Evolutionary conservation across 2,797 vertebrate genomes (phyloP).

Genomic region (Pangasius mekongensis): DNA sequence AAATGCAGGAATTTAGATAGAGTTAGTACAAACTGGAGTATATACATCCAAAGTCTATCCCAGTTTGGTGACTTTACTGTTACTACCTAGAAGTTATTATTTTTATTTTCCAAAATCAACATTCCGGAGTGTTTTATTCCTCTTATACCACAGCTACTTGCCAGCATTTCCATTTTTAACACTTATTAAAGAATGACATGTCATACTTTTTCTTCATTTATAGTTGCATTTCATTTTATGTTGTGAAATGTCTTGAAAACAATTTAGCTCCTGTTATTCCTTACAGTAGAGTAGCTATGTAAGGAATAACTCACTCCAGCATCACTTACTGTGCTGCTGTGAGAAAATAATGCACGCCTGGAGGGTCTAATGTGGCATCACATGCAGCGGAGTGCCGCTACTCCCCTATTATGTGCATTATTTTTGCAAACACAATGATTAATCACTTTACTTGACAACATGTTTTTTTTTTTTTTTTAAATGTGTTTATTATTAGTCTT

Average conservation of each 20-base stretch:
- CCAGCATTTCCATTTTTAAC: neutral
- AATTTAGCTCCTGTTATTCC: neutral
- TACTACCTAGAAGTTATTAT: neutral
- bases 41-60: neutral
- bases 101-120: neutral
- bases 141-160: neutral
- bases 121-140: neutral
- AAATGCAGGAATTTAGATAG: neutral
- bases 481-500: neutral
- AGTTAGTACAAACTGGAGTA: neutral
- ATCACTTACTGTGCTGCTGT: too few relatives aligned
- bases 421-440: neutral
- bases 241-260: neutral
- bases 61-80: neutral
- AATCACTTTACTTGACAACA: neutral
- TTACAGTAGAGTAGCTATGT: neutral
- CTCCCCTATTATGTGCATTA: too few relatives aligned
- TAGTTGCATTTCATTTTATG: neutral
- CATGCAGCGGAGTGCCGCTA: neutral
- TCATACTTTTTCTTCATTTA: neutral
- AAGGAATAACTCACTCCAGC: neutral
- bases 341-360: neutral
- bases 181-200: neutral
- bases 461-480: neutral
- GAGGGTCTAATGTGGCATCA: neutral